Base-by-base conservation (phyloP, 2,888 invertebrate species). In the Xestobium rufovillosum region DNA sequence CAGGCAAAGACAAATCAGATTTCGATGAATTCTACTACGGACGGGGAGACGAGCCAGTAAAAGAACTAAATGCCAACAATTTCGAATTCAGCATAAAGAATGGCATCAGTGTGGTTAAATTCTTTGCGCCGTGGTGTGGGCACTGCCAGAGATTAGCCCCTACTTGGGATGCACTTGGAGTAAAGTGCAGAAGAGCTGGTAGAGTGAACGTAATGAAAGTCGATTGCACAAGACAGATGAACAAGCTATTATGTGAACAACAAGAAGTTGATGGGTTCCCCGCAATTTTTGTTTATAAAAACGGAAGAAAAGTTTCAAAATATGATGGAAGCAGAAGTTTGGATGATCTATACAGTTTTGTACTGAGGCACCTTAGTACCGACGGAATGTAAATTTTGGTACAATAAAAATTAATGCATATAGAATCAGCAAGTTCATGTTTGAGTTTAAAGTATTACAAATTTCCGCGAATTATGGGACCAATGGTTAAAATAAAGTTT, bases 91-190 rank as follows among this genome's bases (percentile, higher is more conserved):
- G 76, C 36, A 69, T 86, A 25, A 73, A 80, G 45, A 76, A 74
- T 14, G 86, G 85, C 34, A 62, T 83, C 16, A 78, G 83, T 0
- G 88, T 90, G 56, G 76, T 91, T 15, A 87, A 90, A 63, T 91
- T 86, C 59, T 91, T 82, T 67, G 89, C 89, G 2, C 89, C 91
- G 2, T 91, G 90, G 79, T 88, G 88, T 56, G 86, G 87, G 1
- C 87, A 90, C 59, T 90, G 90, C 57, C 88, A 89, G 69, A 76
- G 85, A 52, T 60, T 91, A 39, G 83, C 80, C 17, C 85, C 88
- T 0, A 78, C 83, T 1, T 91, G 89, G 89, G 77, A 85, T 47
- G 79, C 84, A 50, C 67, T 92, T 2, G 87, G 83, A 0, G 76
- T 78, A 41, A 80, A 80, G 49, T 80, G 81, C 48, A 68, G 73